A percentile compares a stretch with the other conserved stretches of the same genome.
Conservation (phyloP, 2,888 invertebrate genomes). For the Marronus borbonicus region DNA sequence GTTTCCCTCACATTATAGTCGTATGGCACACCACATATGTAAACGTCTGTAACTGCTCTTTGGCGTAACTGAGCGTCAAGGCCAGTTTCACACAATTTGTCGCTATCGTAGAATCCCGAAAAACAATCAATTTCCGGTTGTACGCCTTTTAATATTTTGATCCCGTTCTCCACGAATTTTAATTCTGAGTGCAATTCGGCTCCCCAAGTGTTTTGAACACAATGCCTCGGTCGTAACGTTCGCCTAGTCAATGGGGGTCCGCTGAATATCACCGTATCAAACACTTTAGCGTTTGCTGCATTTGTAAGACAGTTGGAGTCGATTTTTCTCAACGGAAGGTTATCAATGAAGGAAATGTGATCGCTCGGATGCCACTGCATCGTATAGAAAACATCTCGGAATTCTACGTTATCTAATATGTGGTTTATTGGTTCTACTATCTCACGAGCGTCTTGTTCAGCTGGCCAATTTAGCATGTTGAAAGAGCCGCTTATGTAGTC, state of each 20-base stretch:
- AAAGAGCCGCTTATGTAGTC: slow-evolving; percentile 97
- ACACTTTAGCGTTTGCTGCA: slow-evolving; percentile 84
- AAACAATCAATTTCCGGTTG: slow-evolving; percentile 96
- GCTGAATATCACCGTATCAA: slow-evolving; percentile 94
- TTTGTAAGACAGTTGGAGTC: slow-evolving; percentile 82
- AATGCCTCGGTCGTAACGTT: slow-evolving; percentile 95
- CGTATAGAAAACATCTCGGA: slow-evolving; percentile 93
- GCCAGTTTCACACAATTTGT: slow-evolving; percentile 88
- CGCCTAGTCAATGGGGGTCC: slow-evolving; percentile 90
- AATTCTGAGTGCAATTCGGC: slow-evolving; percentile 93
- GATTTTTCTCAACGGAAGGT: slow-evolving; percentile 83
- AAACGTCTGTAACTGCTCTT: slow-evolving; percentile 89
- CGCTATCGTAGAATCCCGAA: slow-evolving; percentile 98
- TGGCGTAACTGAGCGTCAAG: slow-evolving; percentile 84
- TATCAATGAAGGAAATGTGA: slow-evolving; percentile 97
- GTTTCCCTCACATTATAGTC: slow-evolving; percentile 92
- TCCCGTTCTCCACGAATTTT: slow-evolving; percentile 80
- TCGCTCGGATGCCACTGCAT: slow-evolving; percentile 98
- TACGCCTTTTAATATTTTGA: slow-evolving; percentile 91
- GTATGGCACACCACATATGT: slow-evolving; percentile 94
- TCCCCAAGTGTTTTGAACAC: slow-evolving; percentile 96
- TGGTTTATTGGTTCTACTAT: slow-evolving; percentile 94
- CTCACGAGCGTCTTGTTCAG: slow-evolving; percentile 91
- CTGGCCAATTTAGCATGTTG: slow-evolving; percentile 93
- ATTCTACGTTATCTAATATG: slow-evolving; percentile 84